A percentile compares a stretch with the other conserved stretches of the same genome.
phyloP scores from a whole-genome alignment of 2,113 vertebrate species.

The Melanocharis versteri region DNA sequence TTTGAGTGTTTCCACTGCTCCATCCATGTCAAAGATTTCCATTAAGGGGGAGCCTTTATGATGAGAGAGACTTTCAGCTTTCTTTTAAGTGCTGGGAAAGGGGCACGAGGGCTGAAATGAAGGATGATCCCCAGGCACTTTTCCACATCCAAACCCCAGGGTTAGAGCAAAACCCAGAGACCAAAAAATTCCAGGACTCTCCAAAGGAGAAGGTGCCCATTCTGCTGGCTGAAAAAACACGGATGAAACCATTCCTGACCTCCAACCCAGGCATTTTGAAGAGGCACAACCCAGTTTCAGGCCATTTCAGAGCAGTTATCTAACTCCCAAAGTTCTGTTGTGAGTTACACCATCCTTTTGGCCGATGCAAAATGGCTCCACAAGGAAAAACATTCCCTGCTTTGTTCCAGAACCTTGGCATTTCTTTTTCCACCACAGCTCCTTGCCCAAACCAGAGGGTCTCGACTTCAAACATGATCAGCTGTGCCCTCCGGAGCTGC shows the following conservation, averaged over 20 bases:
- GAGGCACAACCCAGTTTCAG: not conserved
- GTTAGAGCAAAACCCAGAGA: not conserved
- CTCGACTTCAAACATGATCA: conserved; percentile 17
- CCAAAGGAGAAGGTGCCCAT: not conserved
- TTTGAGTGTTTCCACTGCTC: conserved; percentile 2
- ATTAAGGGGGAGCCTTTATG: not conserved
- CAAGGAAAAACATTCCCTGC: not conserved
- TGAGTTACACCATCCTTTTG: not conserved
- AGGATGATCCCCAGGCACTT: not conserved
- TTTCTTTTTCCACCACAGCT: conserved; percentile 19
- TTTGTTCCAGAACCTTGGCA: not conserved
- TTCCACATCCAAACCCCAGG: not conserved
- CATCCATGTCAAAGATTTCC: not conserved
- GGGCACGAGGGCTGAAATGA: not conserved
- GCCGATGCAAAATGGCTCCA: not conserved
- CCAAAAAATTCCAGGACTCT: not conserved
- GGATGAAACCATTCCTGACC: not conserved
- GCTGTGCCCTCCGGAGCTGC: conserved; percentile 26
- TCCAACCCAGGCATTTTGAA: not conserved
- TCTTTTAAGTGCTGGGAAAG: conserved; percentile 6
- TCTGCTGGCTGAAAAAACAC: not conserved
- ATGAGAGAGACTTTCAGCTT: not conserved
- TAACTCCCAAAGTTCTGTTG: not conserved
- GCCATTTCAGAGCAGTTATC: not conserved
- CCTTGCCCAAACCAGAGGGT: conserved; percentile 3